phyloP scores from a whole-genome alignment of 2,888 invertebrate genomes.

The Eumacrocentrus americanus region DNA sequence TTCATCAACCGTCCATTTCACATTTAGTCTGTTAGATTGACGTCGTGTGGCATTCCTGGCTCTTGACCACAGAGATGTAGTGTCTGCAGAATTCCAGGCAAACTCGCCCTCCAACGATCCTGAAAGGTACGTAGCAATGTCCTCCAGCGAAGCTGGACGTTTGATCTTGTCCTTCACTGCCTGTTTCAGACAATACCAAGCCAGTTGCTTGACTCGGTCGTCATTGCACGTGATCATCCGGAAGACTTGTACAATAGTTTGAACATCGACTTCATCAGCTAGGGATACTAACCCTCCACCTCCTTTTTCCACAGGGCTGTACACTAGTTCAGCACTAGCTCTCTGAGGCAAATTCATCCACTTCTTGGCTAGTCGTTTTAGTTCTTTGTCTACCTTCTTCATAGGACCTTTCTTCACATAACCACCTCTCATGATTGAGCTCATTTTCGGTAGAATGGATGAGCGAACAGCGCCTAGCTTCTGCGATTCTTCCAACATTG shows the following conservation, averaged over 20 bases:
- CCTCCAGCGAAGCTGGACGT: constrained; percentile 22
- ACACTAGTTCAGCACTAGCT: constrained; percentile 17
- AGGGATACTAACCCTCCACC: constrained; percentile 47
- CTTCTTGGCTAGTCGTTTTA: constrained; percentile 32
- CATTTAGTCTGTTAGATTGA: constrained; percentile 16
- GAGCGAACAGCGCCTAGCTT: constrained; percentile 33
- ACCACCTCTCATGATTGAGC: constrained; percentile 45
- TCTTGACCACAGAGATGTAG: constrained; percentile 37
- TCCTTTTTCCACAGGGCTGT: constrained; percentile 29
- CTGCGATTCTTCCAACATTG: constrained; percentile 38
- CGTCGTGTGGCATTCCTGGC: constrained; percentile 37
- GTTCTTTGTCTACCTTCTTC: constrained; percentile 36
- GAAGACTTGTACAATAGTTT: constrained; percentile 46
- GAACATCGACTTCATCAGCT: constrained; percentile 42
- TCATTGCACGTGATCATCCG: constrained; percentile 44
- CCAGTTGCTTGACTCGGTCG: constrained; percentile 34
- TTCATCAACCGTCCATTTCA: constrained; percentile 38
- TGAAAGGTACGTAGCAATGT: constrained; percentile 41
- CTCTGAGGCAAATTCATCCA: neutral
- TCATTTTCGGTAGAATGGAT: constrained; percentile 44
- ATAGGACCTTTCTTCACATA: constrained; percentile 40
- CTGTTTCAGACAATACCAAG: constrained; percentile 33
- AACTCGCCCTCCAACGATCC: constrained; percentile 39
- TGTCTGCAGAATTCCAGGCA: constrained; percentile 30
- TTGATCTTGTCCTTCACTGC: constrained; percentile 28